Base-by-base conservation (phyloP, 2,113 vertebrate genomes). In the Percina caprodes region DNA sequence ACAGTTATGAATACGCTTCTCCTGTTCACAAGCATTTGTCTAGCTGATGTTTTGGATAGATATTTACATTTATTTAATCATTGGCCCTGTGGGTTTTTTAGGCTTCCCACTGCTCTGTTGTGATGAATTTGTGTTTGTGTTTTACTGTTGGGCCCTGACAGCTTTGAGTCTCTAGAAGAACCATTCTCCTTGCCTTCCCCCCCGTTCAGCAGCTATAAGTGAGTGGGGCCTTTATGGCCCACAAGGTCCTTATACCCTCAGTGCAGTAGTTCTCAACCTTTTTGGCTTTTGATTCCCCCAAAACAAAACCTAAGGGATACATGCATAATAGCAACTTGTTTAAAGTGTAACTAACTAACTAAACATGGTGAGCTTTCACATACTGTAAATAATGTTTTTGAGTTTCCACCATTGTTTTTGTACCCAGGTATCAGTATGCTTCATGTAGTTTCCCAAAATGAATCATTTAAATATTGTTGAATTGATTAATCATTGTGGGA, bases 191-290 rank as follows among this genome's bases (percentile, higher is more conserved):
- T 94, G 83, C 88, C 94, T 24, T 60, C 87, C 60, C 79, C 94
- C 91, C 85, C 93, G 1, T 89, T 95, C 93, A 92, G 90, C 93
- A 94, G 83, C 85, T 91, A 91, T 94, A 96, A 95, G 95, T 95
- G 95, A 96, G 95, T 96, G 87, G 82, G 86, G 88, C 87, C 86
- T 70, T 86, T 45, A 1, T 67, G 89, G 88, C 82, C 85, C 14
- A 24, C 82, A 76, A 77, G 86, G 68, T 79, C 82, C 69, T 87
- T 67, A 5, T 56, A 52, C 68, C 70, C 65, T 81, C 77, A 66
- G 79, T 59, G 82, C 83, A 89, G 89, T 84, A 91, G 83, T 89
- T 91, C 87, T 89, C 85, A 83, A 77, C 86, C 79, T 76, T 76
- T 76, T 77, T 69, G 79, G 58, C 54, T 52, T 60, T 30, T 85